Percentiles rank a stretch among this genome's conserved stretches.
phyloP scores from a whole-genome alignment of 1,140 invertebrate genomes.

The Probaryconus sp. region DNA sequence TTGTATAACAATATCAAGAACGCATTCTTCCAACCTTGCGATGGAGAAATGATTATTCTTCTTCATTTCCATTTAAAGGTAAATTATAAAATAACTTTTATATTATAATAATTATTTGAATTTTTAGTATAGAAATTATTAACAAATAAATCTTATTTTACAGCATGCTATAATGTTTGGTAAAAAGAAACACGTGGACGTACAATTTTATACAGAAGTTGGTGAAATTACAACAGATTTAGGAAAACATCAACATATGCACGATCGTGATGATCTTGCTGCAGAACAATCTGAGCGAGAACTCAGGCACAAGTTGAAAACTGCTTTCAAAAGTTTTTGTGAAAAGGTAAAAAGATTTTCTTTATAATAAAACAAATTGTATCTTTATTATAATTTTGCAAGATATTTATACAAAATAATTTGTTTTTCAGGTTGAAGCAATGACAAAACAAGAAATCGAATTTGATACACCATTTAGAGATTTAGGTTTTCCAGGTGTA shows the following conservation, averaged over 20 bases:
- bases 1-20: conserved; percentile 99
- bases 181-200: conserved; percentile 99
- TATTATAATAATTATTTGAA: conserved; percentile 17
- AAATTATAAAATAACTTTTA: conserved; percentile 19
- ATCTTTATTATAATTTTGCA: conserved; percentile 5
- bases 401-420: conserved; percentile 5
- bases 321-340: conserved; percentile 98
- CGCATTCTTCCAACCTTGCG: conserved; percentile 99
- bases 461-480: conserved; percentile 99
- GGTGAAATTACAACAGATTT: conserved; percentile 99
- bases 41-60: conserved; percentile 99
- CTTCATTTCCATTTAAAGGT: conserved; percentile 99
- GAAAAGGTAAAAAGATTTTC: conserved; percentile 84
- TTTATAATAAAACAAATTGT: conserved; percentile 5
- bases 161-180: conserved; percentile 99
- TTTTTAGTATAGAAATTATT: conserved; percentile 1
- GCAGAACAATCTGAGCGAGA: conserved; percentile 99
- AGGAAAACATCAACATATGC: conserved; percentile 99
- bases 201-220: conserved; percentile 99
- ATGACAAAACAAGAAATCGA: conserved; percentile 98
- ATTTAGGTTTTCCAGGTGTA: conserved; percentile 98
- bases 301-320: conserved; percentile 96
- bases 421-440: conserved; percentile 84
- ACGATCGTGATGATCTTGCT: conserved; percentile 98
- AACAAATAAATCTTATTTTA: conserved; percentile 43